Conservation (phyloP, 1,140 invertebrate species). For the Antheraea mylitta region DNA sequence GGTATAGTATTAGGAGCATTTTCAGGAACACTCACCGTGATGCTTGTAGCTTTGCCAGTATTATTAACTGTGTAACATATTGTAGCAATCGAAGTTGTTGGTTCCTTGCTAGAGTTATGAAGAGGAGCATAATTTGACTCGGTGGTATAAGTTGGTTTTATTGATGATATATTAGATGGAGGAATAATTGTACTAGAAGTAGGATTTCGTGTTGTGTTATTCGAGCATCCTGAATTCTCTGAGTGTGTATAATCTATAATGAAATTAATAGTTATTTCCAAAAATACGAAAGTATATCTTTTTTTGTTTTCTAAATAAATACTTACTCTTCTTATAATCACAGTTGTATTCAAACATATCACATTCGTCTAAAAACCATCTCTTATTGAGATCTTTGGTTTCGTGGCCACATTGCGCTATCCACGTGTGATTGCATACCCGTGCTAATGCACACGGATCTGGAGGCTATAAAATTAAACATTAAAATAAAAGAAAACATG, state of each 20-base stretch:
- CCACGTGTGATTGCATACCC: constrained; percentile 51
- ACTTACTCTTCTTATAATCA: constrained; percentile 39
- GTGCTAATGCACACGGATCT: constrained; percentile 35
- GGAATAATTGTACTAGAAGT: constrained; percentile 18
- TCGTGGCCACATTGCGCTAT: constrained; percentile 39
- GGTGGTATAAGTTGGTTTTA: neutral
- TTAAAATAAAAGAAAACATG: neutral
- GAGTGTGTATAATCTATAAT: constrained; percentile 4
- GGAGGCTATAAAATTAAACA: constrained; percentile 29
- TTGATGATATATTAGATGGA: neutral
- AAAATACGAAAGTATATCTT: neutral
- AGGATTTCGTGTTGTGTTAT: constrained; percentile 5
- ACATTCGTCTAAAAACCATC: constrained; percentile 49
- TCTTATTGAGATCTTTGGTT: constrained; percentile 17
- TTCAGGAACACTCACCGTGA: neutral
- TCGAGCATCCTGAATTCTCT: neutral
- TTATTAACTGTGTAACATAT: neutral
- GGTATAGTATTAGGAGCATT: neutral
- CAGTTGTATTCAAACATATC: constrained; percentile 55
- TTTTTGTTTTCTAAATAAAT: constrained; percentile 4
- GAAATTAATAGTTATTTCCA: neutral
- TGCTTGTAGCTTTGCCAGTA: neutral
- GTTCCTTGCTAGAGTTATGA: neutral
- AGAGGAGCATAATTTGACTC: neutral
- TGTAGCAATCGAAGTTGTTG: neutral